Evolutionary conservation across 2,888 invertebrate genomes (phyloP).

Genomic region (Zele albiditarsus): DNA sequence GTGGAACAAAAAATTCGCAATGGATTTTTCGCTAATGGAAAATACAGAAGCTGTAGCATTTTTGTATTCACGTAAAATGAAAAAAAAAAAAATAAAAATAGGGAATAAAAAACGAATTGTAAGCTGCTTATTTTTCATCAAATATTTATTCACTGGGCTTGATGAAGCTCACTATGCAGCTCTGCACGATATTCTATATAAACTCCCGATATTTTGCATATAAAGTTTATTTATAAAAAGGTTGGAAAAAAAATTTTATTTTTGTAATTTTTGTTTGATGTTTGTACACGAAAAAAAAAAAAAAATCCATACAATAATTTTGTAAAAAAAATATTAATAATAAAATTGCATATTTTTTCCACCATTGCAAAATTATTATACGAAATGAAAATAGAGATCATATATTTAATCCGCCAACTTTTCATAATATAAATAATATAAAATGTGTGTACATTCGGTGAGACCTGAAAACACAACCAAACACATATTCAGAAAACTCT

Average conservation of each 20-base stretch:
- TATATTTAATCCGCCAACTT: too few relatives aligned
- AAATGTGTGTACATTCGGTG: too few relatives aligned
- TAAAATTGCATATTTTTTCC: too few relatives aligned
- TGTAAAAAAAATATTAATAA: too few relatives aligned
- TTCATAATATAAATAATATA: too few relatives aligned
- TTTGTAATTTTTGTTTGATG: too few relatives aligned
- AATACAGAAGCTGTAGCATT: background rate
- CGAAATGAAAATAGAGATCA: too few relatives aligned
- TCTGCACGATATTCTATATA: background rate
- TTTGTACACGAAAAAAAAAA: too few relatives aligned
- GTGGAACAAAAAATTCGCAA: background rate
- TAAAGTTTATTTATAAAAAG: background rate
- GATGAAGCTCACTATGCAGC: slow-evolving; percentile 1
- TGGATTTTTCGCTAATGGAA: slow-evolving; percentile 12
- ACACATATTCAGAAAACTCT: background rate
- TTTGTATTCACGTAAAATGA: background rate
- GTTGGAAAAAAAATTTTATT: too few relatives aligned
- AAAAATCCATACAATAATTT: too few relatives aligned
- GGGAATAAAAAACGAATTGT: background rate
- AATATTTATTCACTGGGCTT: background rate
- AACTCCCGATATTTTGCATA: background rate
- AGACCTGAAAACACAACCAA: background rate
- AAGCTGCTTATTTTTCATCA: slow-evolving; percentile 29
- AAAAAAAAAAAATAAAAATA: background rate
- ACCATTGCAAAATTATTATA: too few relatives aligned